Base-by-base conservation (phyloP, 2,113 vertebrate species). In the Phyllopteryx taeniolatus region DNA sequence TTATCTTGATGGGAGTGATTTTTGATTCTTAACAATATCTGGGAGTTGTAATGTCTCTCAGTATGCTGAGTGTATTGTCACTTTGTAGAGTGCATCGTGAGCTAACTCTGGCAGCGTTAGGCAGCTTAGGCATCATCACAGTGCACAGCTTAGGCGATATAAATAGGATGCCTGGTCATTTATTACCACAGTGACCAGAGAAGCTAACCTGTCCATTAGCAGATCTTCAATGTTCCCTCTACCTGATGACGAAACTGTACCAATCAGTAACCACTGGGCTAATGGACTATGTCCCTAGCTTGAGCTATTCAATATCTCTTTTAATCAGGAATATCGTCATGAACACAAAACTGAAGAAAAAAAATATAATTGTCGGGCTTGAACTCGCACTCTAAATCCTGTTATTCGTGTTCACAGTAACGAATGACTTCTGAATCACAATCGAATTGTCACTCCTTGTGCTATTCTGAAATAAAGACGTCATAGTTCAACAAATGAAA, bases 101-200 rank as follows among this genome's bases (percentile, higher is more conserved):
- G 44, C 72, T 79, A 84, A 80, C 82, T 67, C 75, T 1, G 62
- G 59, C 62, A 71, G 75, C 8, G 73, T 79, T 89, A 91, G 90
- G 80, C 87, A 88, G 92, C 89, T 92, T 93, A 93, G 74, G 79
- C 59, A 64, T 77, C 76, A 71, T 88, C 87, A 86, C 74, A 68
- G 76, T 73, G 83, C 75, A 54, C 62, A 61, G 91, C 84, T 94
- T 92, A 93, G 79, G 19, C 31, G 86, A 84, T 92, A 92, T 91
- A 93, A 92, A 93, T 93, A 93, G 91, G 83, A 80, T 77, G 69
- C 79, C 27, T 82, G 73, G 79, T 88, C 88, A 88, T 87, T 90
- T 89, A 90, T 89, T 74, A 85, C 83, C 81, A 86, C 79, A 74
- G 80, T 79, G 82, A 86, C 75, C 56, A 66, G 67, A 77, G 76